A percentile compares a stretch with the other conserved stretches of the same genome.
These are phyloP conservation scores for Myotis yumanensis DNA, from an alignment of 2,113 vertebrate species.

Conservation along the genomic window DNA sequence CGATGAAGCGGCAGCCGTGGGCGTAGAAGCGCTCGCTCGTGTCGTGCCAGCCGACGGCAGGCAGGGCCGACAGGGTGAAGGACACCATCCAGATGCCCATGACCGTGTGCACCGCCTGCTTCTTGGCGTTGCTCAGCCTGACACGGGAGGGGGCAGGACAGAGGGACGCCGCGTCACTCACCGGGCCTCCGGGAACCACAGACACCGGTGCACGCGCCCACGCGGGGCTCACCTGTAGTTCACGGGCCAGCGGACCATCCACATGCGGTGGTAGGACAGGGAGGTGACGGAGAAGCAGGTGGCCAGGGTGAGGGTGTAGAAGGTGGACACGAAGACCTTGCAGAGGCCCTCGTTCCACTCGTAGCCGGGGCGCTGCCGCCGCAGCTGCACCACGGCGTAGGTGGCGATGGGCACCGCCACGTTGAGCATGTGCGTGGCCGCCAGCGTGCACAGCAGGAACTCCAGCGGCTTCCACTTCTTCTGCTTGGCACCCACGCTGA, in stretches of 20 bases:
- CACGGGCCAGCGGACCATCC: conserved; percentile 98
- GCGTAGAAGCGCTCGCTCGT: conserved; percentile 92
- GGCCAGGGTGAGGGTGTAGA: conserved; percentile 95
- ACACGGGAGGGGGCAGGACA: neutral
- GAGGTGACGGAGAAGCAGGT: conserved; percentile 97
- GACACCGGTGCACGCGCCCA: too few species aligned
- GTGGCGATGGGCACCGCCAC: conserved; percentile 93
- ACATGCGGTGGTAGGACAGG: conserved; percentile 96
- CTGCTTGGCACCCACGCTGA: conserved; percentile 94
- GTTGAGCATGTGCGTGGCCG: conserved; percentile 95
- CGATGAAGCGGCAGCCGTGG: conserved; percentile 93
- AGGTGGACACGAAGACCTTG: conserved; percentile 96
- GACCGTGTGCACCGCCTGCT: conserved; percentile 94
- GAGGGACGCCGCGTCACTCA: neutral
- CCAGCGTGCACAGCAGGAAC: conserved; percentile 93
- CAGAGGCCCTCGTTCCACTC: conserved; percentile 96
- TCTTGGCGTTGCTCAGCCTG: conserved; percentile 95
- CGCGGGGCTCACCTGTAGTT: conserved; percentile 90
- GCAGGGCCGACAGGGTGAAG: conserved; percentile 93
- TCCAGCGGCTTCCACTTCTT: conserved; percentile 96
- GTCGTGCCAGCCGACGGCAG: conserved; percentile 95
- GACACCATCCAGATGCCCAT: conserved; percentile 99
- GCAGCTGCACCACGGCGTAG: conserved; percentile 92
- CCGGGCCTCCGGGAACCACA: neutral
- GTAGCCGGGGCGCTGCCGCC: conserved; percentile 89